Evolutionary conservation across 1,140 invertebrate genomes (phyloP).

Genomic region (Ruditapes philippinarum): DNA sequence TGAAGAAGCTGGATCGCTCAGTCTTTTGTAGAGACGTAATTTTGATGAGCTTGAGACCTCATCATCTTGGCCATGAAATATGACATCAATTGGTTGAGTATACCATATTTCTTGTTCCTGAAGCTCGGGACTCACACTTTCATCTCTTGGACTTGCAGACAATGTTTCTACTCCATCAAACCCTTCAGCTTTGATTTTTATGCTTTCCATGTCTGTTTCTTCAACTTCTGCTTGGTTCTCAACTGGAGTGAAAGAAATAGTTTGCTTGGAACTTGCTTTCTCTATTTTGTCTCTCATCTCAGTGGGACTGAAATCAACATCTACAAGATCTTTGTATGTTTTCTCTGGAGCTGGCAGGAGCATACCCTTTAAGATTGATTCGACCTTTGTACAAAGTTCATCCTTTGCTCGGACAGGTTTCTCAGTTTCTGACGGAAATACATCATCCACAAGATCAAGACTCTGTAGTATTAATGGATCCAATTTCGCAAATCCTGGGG

Average conservation of each 20-base stretch:
- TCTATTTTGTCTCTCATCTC: conserved; percentile 6
- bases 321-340: conserved; percentile 63
- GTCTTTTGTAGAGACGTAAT: conserved; percentile 74
- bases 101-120: conserved; percentile 80
- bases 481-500: conserved; percentile 59
- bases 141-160: conserved; percentile 50
- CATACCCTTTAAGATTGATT: conserved; percentile 76
- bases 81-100: conserved; percentile 74
- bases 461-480: conserved; percentile 33
- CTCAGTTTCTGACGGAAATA: conserved; percentile 15
- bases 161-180: neutral
- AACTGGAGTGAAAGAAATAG: too few relatives aligned
- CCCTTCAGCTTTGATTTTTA: neutral
- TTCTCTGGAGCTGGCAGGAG: conserved; percentile 67
- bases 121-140: conserved; percentile 74
- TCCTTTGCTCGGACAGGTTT: conserved; percentile 50
- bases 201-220: neutral
- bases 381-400: conserved; percentile 75
- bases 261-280: neutral
- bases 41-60: conserved; percentile 61
- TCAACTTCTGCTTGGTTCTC: neutral
- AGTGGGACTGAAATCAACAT: conserved; percentile 47
- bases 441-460: conserved; percentile 2
- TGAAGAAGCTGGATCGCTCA: conserved; percentile 72
- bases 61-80: conserved; percentile 66